Evolutionary conservation across 2,888 invertebrate genomes (phyloP).

Genomic region (Cheilosia pagana): DNA sequence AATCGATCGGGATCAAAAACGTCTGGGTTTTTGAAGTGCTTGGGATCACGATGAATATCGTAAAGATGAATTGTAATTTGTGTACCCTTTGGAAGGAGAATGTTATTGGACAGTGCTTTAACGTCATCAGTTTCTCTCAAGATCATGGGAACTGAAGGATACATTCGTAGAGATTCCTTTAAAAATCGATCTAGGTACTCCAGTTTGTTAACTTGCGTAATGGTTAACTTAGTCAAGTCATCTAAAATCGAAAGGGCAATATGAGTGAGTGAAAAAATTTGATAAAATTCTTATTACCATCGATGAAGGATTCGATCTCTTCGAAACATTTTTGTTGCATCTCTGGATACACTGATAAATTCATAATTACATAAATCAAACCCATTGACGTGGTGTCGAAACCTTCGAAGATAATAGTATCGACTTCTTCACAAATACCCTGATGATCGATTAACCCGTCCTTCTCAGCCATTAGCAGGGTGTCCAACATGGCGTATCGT

Average conservation of each 20-base stretch:
- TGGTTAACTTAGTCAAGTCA: conserved; percentile 75
- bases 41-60: conserved; percentile 78
- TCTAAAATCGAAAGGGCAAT: conserved; percentile 61
- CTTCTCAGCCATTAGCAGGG: conserved; percentile 77
- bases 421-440: conserved; percentile 87
- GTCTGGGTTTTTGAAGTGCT: conserved; percentile 78
- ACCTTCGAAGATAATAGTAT: conserved; percentile 86
- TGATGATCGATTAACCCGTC: conserved; percentile 79
- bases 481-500: conserved; percentile 79
- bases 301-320: conserved; percentile 77
- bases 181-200: conserved; percentile 86
- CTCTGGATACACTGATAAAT: conserved; percentile 77
- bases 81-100: conserved; percentile 78
- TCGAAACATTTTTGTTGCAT: conserved; percentile 78
- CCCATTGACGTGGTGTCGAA: conserved; percentile 79
- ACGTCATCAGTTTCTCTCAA: conserved; percentile 84
- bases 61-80: conserved; percentile 78
- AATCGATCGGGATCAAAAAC: conserved; percentile 80
- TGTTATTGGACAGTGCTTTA: conserved; percentile 77
- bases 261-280: background rate
- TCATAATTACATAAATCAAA: conserved; percentile 79
- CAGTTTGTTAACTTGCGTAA: conserved; percentile 76
- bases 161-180: conserved; percentile 87
- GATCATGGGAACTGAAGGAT: conserved; percentile 87
- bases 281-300: conserved; percentile 76